phyloP scores from a whole-genome alignment of 2,113 vertebrate species.

The Odobenus rosmarus region DNA sequence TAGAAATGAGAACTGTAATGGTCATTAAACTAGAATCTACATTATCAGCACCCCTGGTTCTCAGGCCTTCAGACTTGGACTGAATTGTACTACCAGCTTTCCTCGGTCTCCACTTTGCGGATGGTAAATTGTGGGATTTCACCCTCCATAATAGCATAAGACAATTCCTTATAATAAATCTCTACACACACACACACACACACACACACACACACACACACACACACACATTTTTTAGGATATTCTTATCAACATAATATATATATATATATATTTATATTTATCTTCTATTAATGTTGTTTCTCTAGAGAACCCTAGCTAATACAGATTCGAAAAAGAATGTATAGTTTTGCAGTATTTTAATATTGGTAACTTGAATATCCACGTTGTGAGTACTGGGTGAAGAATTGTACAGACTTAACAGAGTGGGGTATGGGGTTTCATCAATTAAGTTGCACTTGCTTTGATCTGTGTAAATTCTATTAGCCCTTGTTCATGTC shows the following conservation, averaged over 20 bases:
- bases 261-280: not conserved
- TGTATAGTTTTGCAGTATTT: not conserved
- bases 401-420: not conserved
- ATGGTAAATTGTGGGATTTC: not conserved
- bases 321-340: not conserved
- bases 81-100: not conserved
- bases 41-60: not conserved
- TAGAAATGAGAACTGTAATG: not conserved
- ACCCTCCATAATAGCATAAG: not conserved
- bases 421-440: rapidly evolving
- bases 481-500: not conserved
- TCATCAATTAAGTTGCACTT: not conserved
- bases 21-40: not conserved
- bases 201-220: not conserved
- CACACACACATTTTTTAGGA: not conserved
- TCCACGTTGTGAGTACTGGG: not conserved
- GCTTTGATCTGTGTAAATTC: not conserved
- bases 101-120: not conserved
- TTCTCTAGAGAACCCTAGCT: not conserved
- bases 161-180: not conserved
- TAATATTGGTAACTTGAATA: not conserved
- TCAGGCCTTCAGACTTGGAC: not conserved
- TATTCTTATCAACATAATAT: not conserved
- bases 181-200: not conserved
- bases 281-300: not conserved